Conservation (phyloP, 2,888 invertebrate species). For the Toxonevra muliebris region DNA sequence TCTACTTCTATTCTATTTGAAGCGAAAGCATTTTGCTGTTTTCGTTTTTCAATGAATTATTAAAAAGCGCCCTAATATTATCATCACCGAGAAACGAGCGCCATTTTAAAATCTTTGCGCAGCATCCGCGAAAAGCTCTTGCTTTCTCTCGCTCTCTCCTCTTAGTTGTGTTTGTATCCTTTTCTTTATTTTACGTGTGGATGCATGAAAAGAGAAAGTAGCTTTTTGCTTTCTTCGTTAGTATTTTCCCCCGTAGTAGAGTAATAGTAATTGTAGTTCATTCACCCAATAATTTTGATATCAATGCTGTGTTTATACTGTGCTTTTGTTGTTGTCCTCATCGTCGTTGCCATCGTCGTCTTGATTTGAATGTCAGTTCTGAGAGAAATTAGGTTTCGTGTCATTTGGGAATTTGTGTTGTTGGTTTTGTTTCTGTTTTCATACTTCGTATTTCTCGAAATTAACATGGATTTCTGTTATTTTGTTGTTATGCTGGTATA, state of each 20-base stretch:
- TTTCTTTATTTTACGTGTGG: not conserved
- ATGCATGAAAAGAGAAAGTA: constrained; percentile 10
- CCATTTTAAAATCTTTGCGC: constrained; percentile 6
- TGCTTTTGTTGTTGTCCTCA: no score
- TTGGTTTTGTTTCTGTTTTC: no score
- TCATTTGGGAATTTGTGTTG: constrained; percentile 24
- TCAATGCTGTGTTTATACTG: no score
- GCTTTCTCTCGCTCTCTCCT: constrained; percentile 23
- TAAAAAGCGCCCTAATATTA: no score
- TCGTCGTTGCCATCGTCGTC: not conserved
- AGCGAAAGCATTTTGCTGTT: constrained; percentile 41
- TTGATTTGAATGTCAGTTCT: constrained; percentile 37
- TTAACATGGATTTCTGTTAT: no score
- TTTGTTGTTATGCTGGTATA: no score
- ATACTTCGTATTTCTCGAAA: no score
- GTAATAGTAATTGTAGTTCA: constrained; percentile 5
- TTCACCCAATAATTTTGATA: constrained; percentile 14
- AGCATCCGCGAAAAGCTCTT: constrained; percentile 1
- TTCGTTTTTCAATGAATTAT: not conserved
- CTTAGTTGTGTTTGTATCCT: not conserved
- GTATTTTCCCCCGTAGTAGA: no score
- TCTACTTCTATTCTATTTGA: not conserved
- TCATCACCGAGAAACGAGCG: not conserved
- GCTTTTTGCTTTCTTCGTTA: no score
- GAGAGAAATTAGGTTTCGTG: constrained; percentile 35